Percentiles rank a stretch among this genome's conserved stretches.
phyloP scores from a whole-genome alignment of 1,140 invertebrate species.

The Forficula auricularia region DNA sequence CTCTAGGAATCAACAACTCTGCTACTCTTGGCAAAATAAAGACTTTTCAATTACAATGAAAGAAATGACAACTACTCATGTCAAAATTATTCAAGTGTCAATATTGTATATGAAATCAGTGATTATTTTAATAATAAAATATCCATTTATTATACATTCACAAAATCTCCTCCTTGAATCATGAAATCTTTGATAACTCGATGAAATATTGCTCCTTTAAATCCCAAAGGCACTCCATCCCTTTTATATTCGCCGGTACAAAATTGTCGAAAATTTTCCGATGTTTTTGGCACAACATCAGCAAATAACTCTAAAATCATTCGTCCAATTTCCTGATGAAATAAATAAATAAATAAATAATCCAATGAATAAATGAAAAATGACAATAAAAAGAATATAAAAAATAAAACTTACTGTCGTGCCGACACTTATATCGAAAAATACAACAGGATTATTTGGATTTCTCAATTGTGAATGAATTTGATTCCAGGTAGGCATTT shows the following conservation, averaged over 20 bases:
- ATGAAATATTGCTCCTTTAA: constrained; percentile 92
- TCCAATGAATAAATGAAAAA: not conserved
- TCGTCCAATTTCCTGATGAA: constrained; percentile 58
- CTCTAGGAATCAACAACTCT: too few species aligned
- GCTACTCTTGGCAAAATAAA: too few species aligned
- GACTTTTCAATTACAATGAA: too few species aligned
- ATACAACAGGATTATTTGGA: constrained; percentile 86
- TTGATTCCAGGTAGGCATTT: constrained; percentile 81
- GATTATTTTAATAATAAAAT: not conserved
- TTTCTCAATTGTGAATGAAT: constrained; percentile 78
- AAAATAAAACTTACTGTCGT: constrained; percentile 8
- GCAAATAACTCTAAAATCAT: constrained; percentile 94
- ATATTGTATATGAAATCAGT: not conserved
- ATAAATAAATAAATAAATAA: constrained; percentile 10
- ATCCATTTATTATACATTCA: constrained; percentile 51
- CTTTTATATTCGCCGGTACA: constrained; percentile 87
- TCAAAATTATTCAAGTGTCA: not conserved
- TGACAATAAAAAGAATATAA: not conserved
- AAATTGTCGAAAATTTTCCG: constrained; percentile 96
- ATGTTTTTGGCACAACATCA: constrained; percentile 91
- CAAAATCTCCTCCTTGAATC: constrained; percentile 98
- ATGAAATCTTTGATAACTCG: constrained; percentile 97
- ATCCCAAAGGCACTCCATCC: constrained; percentile 91
- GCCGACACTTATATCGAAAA: constrained; percentile 11
- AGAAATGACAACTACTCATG: too few species aligned